Evolutionary conservation across 2,113 vertebrate genomes (phyloP).

Genomic region (Chunga burmeisteri): DNA sequence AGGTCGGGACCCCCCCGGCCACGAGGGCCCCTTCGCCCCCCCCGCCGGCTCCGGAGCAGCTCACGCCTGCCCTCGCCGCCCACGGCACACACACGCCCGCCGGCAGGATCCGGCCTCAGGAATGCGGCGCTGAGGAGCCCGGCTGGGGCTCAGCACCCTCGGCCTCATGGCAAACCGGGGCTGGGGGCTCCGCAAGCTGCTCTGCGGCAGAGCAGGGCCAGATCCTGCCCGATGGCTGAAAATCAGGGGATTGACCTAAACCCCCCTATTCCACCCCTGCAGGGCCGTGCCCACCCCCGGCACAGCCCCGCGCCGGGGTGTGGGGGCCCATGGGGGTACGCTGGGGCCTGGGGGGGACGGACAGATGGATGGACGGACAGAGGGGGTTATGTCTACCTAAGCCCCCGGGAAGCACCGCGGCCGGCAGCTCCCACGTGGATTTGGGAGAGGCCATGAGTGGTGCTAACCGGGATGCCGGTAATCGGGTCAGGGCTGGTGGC

Average conservation of each 20-base stretch:
- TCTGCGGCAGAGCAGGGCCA: neutral
- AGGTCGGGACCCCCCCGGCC: neutral
- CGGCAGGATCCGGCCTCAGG: neutral
- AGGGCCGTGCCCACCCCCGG: neutral
- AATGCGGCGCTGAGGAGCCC: neutral
- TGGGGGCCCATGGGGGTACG: neutral
- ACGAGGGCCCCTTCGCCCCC: neutral
- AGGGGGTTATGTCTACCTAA: too few relatives aligned
- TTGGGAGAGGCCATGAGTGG: fast-evolving
- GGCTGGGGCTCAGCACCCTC: neutral
- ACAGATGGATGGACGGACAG: neutral
- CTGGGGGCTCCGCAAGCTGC: neutral
- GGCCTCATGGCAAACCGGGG: neutral
- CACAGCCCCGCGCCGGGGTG: neutral
- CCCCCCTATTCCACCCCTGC: too few relatives aligned
- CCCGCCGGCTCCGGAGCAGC: neutral
- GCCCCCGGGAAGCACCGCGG: neutral
- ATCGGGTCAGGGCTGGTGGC: neutral
- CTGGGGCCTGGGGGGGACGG: neutral
- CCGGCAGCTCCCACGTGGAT: fast-evolving
- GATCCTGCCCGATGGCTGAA: neutral
- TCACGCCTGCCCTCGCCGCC: neutral
- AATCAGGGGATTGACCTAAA: neutral
- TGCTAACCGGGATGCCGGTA: neutral
- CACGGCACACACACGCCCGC: neutral